These are phyloP conservation scores for Cherax quadricarinatus DNA, from an alignment of 1,140 invertebrate species.

Conservation along the genomic window DNA sequence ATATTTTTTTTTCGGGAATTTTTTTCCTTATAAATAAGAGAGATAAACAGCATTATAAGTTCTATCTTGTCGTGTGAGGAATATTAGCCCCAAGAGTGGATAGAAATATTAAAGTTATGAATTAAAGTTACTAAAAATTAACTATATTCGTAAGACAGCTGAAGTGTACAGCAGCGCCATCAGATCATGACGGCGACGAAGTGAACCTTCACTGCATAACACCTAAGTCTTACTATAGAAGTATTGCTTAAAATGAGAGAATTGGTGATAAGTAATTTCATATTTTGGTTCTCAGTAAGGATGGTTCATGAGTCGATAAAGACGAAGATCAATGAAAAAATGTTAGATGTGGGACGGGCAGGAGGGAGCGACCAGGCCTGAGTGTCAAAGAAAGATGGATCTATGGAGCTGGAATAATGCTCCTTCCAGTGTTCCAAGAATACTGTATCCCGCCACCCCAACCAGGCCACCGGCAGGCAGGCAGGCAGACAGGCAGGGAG, in stretches of 20 bases:
- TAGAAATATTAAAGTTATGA: slow-evolving; percentile 7
- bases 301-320: not conserved
- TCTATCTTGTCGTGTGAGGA: not conserved
- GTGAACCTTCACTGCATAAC: too few species aligned
- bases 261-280: too few species aligned
- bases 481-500: too few species aligned
- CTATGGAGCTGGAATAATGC: slow-evolving; percentile 61
- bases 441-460: slow-evolving; percentile 40
- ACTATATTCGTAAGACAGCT: not conserved
- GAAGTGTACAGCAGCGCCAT: not conserved
- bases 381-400: slow-evolving; percentile 68
- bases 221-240: too few species aligned
- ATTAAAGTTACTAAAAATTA: slow-evolving; percentile 17
- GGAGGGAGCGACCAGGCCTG: slow-evolving; percentile 29
- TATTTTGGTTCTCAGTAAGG: too few species aligned
- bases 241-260: too few species aligned
- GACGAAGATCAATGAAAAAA: slow-evolving; percentile 25
- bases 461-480: slow-evolving; percentile 17
- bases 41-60: not conserved
- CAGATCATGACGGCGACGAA: too few species aligned
- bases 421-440: slow-evolving; percentile 61
- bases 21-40: not conserved
- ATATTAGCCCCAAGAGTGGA: slow-evolving; percentile 11
- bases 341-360: not conserved
- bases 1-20: not conserved